Conservation (phyloP, 2,113 vertebrate species). For the Dendropsophus ebraccatus region DNA sequence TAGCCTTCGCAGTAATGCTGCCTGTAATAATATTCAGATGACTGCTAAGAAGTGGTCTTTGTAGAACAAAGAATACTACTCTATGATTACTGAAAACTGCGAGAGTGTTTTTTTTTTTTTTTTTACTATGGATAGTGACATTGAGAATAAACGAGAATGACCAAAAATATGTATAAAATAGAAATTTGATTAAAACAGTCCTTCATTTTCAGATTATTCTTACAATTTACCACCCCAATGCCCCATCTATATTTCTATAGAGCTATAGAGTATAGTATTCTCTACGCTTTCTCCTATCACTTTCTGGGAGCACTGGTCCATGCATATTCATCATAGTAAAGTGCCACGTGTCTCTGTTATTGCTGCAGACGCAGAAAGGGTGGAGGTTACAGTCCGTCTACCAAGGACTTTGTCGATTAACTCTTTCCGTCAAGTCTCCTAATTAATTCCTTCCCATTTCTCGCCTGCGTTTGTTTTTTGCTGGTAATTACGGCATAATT, state of each 20-base stretch:
- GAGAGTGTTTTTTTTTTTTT: too few species aligned
- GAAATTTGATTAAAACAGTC: too few species aligned
- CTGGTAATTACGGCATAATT: background rate
- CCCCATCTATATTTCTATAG: background rate
- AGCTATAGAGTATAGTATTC: background rate
- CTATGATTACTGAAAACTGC: too few species aligned
- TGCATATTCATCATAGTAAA: constrained; percentile 27
- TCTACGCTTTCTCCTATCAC: background rate
- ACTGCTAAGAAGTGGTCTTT: too few species aligned
- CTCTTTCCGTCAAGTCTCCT: background rate
- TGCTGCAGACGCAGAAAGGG: background rate
- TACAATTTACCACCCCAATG: background rate
- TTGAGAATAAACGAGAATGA: too few species aligned
- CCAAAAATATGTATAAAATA: too few species aligned
- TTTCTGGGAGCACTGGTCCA: background rate
- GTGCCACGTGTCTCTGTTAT: constrained; percentile 41
- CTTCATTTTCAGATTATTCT: background rate
- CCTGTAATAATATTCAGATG: too few species aligned
- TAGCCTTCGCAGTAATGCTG: too few species aligned
- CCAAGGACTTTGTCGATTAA: constrained; percentile 4
- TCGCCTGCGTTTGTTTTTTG: background rate
- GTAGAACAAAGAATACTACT: too few species aligned
- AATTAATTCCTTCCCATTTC: background rate
- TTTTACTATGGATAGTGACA: too few species aligned
- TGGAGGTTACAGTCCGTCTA: background rate